These are phyloP conservation scores for Polymixis lichenea DNA, from an alignment of 2,888 invertebrate genomes.

Conservation along the genomic window DNA sequence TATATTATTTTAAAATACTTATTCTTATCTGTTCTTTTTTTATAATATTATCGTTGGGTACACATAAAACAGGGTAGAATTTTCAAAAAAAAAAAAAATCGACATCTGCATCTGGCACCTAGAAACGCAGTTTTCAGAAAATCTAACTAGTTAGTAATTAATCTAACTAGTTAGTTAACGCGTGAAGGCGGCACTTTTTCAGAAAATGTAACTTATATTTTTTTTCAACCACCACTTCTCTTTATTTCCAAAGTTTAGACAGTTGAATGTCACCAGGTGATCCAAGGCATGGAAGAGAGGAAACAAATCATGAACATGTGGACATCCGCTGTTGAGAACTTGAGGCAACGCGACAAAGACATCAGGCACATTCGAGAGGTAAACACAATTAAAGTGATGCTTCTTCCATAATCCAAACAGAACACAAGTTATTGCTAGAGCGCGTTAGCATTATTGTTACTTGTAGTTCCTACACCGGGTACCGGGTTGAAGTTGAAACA, in stretches of 20 bases:
- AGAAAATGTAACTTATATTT: not conserved
- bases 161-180: no score
- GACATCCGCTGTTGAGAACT: constrained; percentile 93
- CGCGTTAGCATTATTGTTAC: no score
- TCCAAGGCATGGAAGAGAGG: constrained; percentile 92
- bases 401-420: no score
- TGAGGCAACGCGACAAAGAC: constrained; percentile 93
- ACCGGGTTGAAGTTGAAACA: not conserved
- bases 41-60: not conserved
- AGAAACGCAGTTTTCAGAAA: not conserved
- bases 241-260: not conserved
- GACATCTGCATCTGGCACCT: not conserved
- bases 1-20: not conserved
- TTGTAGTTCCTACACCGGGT: no score
- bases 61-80: not conserved
- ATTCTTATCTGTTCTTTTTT: not conserved
- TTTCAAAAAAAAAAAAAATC: not conserved
- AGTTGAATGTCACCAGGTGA: constrained; percentile 75
- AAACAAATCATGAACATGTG: constrained; percentile 93
- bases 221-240: not conserved
- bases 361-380: constrained; percentile 91
- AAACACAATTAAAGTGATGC: constrained; percentile 20
- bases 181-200: no score
- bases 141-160: no score
- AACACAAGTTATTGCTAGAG: no score